Percentiles rank a stretch among this genome's conserved stretches.
Conservation (phyloP, 2,113 vertebrate genomes). For the Ciconia stormi region DNA sequence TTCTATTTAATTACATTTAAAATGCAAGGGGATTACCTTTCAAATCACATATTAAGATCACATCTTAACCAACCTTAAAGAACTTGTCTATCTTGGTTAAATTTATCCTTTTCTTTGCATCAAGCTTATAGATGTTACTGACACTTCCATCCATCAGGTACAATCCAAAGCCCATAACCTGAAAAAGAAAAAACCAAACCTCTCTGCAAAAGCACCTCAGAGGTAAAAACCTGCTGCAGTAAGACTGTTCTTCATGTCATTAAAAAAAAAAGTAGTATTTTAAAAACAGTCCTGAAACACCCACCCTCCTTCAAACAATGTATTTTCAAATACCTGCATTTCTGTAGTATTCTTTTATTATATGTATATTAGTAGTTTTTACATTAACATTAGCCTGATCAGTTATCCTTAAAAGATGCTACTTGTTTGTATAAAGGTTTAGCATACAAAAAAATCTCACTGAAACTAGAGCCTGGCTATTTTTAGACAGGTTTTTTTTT, state of each 20-base stretch:
- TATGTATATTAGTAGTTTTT: neutral
- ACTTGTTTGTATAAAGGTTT: neutral
- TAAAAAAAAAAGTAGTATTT: neutral
- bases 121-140: constrained; percentile 97
- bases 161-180: constrained; percentile 99
- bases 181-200: neutral
- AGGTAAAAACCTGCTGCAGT: neutral
- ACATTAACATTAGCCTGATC: neutral
- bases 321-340: neutral
- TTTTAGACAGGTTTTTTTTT: neutral
- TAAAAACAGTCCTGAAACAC: neutral
- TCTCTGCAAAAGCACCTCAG: neutral
- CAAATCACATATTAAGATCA: neutral
- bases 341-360: neutral
- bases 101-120: constrained; percentile 98
- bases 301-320: neutral
- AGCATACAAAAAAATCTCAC: neutral
- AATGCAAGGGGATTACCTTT: neutral
- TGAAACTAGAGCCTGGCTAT: neutral
- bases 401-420: neutral
- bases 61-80: constrained; percentile 87
- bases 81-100: constrained; percentile 96
- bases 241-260: neutral
- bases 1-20: neutral
- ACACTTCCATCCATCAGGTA: constrained; percentile 95